Base-by-base conservation (phyloP, 2,888 invertebrate species). In the Hyposoter dolosus region DNA sequence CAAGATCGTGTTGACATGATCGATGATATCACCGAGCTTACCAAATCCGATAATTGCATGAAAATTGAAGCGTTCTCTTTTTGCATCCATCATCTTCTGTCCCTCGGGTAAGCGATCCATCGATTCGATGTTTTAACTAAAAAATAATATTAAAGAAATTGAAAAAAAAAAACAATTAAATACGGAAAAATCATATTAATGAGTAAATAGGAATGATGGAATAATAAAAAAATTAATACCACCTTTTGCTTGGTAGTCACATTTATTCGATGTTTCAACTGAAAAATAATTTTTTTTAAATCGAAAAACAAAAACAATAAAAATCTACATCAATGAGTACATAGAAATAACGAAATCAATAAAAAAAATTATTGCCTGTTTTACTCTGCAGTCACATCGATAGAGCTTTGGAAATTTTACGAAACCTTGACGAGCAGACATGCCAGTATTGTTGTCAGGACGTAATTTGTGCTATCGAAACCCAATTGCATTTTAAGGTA, bases 21-120 rank as follows among this genome's bases (percentile, higher is more conserved):
- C 35, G 90, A 92, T 5, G 95, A 95, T 89, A 91, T 94, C 77
- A 82, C 87, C 45, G 90, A 90, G 66, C 83, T 93, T 40, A 92
- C 93, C 15, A 93, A 90, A 89, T 90, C 90, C 32, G 90, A 92
- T 87, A 78, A 65, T 17, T 81, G 78, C 43, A 90, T 92, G 72
- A 92, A 89, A 88, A 89, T 89, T 53, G 88, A 89, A 74, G 93
- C 93, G 32, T 92, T 93, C 74, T 87, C 91, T 10, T 86, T 89
- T 35, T 91, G 94, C 43, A 88, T 93, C 19, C 90, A 90, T 87
- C 89, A 93, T 89, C 92, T 93, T 79, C 90, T 95, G 53, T 88
- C 87, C 40, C 91, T 83, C 50, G 93, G 94, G 94, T 94, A 90
- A 89, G 80, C 83, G 12, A 0, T 28, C 60, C 28, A 28, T 19